Base-by-base conservation (phyloP, 2,797 vertebrate genomes). In the Alosa sapidissima region DNA sequence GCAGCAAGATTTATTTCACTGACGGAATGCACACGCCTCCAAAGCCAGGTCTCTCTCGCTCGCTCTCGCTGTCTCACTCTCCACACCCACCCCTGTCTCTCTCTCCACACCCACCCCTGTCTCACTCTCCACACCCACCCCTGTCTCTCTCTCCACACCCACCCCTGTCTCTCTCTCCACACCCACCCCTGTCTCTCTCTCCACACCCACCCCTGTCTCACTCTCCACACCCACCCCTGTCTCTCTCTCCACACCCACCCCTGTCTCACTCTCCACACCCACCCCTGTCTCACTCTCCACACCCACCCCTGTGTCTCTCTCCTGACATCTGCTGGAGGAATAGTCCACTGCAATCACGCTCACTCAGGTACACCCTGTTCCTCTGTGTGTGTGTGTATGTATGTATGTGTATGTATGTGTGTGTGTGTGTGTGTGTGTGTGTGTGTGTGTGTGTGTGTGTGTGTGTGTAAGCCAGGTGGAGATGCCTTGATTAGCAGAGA, bases 261-360 rank as follows among this genome's bases (percentile, higher is more conserved):
- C 28, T 28, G 28, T 11, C 13, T 85, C 11, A 75, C 83, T 41
- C 81, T n/a, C n/a, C n/a, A n/a, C n/a, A n/a, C n/a, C n/a, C n/a
- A n/a, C n/a, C 41, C 51, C 52, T 11, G n/a, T 65, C 9, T 10
- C 21, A 2, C 72, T 86, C 49, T 36, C 58, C 28, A 28, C 28
- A 28, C 28, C 28, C 28, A 28, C 28, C 28, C 28, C 28, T 28
- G 28, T 11, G 13, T 85, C 11, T 41, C 51, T 88, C 85, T 90
- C 65, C 86, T 89, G 89, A 86, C 88, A 90, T 78, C 87, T 87
- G 72, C 62, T 82, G 86, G 86, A 84, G 58, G 60, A 52, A 28
- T 60, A 68, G 16, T 49, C 81, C 81, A 54, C 48, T 82, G n/a
- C 48, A 82, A 33, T 41, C 9, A 14, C 72, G 68, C 60, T 62